These are phyloP conservation scores for Lamellibrachia satsuma DNA, from an alignment of 2,888 invertebrate species.

Conservation along the genomic window DNA sequence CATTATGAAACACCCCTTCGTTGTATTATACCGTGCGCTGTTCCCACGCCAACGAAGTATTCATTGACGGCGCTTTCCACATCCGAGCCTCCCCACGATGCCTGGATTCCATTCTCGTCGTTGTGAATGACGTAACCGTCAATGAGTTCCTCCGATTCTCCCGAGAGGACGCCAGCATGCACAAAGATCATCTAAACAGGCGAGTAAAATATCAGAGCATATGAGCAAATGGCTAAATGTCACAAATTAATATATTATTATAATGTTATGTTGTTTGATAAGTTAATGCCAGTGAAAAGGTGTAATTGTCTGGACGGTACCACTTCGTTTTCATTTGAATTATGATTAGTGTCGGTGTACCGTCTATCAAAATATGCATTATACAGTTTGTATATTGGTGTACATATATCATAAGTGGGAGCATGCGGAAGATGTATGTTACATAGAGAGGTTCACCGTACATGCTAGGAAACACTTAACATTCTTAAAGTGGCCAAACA, in stretches of 20 bases:
- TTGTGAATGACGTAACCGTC: background rate
- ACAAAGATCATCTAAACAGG: background rate
- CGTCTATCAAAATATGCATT: too few relatives aligned
- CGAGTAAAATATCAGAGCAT: background rate
- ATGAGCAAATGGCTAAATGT: background rate
- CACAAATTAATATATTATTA: background rate
- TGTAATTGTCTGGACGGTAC: too few relatives aligned
- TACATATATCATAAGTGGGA: too few relatives aligned
- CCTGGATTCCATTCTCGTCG: slow-evolving; percentile 6
- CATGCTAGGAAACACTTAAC: too few relatives aligned
- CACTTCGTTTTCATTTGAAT: too few relatives aligned
- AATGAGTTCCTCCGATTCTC: background rate
- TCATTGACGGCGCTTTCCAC: background rate
- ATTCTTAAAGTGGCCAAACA: too few relatives aligned
- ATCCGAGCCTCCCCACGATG: background rate
- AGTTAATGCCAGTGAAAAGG: too few relatives aligned
- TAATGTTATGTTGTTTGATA: too few relatives aligned
- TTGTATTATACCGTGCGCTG: background rate
- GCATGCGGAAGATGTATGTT: too few relatives aligned
- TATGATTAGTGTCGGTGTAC: too few relatives aligned
- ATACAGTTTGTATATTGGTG: too few relatives aligned
- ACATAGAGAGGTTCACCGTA: too few relatives aligned
- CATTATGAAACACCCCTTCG: background rate
- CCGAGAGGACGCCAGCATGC: background rate
- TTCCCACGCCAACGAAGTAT: background rate